Evolutionary conservation across 2,888 invertebrate species (phyloP).

Genomic region (Xanthia togata): DNA sequence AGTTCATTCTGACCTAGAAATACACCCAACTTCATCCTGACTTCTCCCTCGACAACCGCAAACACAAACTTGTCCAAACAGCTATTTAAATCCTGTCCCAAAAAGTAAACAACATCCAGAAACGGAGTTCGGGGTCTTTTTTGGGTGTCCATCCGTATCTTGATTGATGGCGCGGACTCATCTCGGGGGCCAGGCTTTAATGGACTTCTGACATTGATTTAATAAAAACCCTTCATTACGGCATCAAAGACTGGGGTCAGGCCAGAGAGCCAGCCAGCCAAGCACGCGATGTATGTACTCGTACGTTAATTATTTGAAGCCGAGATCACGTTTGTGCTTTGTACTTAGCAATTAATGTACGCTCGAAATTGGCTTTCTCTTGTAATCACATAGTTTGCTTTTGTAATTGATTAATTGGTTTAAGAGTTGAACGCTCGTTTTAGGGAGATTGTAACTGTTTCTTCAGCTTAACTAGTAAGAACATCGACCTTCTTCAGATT

Average conservation of each 20-base stretch:
- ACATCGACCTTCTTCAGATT: constrained; percentile 32
- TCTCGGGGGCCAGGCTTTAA: constrained; percentile 82
- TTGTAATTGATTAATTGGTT: constrained; percentile 69
- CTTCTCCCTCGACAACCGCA: constrained; percentile 40
- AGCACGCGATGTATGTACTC: constrained; percentile 59
- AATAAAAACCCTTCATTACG: constrained; percentile 90
- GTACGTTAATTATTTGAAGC: constrained; percentile 74
- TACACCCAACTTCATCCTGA: not conserved
- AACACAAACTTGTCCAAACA: constrained; percentile 60
- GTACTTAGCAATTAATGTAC: constrained; percentile 72
- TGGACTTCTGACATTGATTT: constrained; percentile 90
- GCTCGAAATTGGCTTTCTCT: constrained; percentile 72
- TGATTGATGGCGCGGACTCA: constrained; percentile 85
- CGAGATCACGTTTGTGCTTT: constrained; percentile 66
- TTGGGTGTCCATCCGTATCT: constrained; percentile 78
- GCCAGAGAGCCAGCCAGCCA: constrained; percentile 43
- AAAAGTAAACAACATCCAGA: constrained; percentile 72
- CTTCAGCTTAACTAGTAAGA: constrained; percentile 30
- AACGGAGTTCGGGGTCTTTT: constrained; percentile 68
- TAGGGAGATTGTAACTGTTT: constrained; percentile 34
- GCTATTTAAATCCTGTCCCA: constrained; percentile 73
- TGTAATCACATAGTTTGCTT: constrained; percentile 67
- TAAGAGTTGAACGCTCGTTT: constrained; percentile 44
- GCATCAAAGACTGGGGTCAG: constrained; percentile 78
- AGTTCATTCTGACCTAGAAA: constrained; percentile 28